Evolutionary conservation across 2,797 vertebrate species (phyloP).

Genomic region (Rhadinocentrus ornatus): DNA sequence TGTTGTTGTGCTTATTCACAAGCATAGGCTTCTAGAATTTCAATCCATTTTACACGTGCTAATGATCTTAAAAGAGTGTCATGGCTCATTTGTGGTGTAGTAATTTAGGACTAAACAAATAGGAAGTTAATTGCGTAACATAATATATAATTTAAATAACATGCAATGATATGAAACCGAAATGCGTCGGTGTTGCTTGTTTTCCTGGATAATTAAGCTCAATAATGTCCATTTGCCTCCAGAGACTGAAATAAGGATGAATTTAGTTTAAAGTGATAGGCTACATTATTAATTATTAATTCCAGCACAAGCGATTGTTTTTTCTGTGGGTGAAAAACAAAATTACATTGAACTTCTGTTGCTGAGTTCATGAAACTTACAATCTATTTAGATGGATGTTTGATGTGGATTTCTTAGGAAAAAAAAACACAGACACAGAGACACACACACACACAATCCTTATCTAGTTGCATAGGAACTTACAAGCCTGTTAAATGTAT

Average conservation of each 20-base stretch:
- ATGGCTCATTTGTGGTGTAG: constrained; percentile 45
- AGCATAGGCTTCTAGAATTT: constrained; percentile 1
- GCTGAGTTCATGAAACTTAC: not conserved
- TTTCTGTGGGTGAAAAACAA: constrained; percentile 1
- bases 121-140: constrained; percentile 45
- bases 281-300: constrained; percentile 10
- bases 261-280: constrained; percentile 21
- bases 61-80: constrained; percentile 42
- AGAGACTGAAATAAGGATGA: constrained; percentile 28
- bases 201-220: constrained; percentile 45
- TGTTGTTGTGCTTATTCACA: not conserved
- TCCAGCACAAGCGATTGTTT: not conserved
- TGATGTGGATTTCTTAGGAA: not conserved
- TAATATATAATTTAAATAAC: constrained; percentile 33
- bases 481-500: constrained; percentile 59
- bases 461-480: constrained; percentile 32
- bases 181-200: constrained; percentile 26
- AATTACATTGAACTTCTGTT: not conserved
- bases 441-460: not conserved
- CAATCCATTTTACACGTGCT: constrained; percentile 10
- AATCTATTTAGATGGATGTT: not conserved
- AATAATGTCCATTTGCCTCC: constrained; percentile 36
- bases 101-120: constrained; percentile 15
- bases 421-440: constrained; percentile 10
- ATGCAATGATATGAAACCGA: constrained; percentile 17